Conservation (phyloP, 1,140 invertebrate genomes). For the Doryteuthis pealeii region DNA sequence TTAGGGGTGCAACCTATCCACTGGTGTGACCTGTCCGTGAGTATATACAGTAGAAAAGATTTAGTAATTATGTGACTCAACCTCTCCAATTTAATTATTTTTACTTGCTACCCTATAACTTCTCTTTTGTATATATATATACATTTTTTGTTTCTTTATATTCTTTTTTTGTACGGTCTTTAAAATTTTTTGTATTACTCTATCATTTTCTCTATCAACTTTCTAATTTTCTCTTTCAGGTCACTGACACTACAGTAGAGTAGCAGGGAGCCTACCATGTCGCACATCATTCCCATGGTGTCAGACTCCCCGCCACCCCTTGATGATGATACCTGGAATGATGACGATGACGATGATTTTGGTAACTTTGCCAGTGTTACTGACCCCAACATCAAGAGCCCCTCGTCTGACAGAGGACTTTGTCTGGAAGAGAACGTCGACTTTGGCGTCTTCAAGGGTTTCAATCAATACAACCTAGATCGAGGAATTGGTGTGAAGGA, state of each 20-base stretch:
- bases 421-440: conserved; percentile 6
- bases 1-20: no score
- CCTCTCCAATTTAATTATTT: no score
- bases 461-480: conserved; percentile 10
- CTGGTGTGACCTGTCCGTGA: no score
- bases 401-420: not conserved
- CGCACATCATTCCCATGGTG: conserved; percentile 48
- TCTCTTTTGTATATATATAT: no score
- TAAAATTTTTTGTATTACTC: not conserved
- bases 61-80: no score
- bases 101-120: no score
- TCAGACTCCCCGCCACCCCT: conserved; percentile 47
- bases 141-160: no score
- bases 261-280: conserved; percentile 27
- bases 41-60: no score
- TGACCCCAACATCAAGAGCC: not conserved
- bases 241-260: not conserved
- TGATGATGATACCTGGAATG: conserved; percentile 39
- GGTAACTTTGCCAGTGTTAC: conserved; percentile 43
- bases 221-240: not conserved
- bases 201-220: not conserved
- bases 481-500: not conserved
- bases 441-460: conserved; percentile 15
- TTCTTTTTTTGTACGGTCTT: no score
- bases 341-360: conserved; percentile 48